These are phyloP conservation scores for Scaptomyza reducta DNA, from an alignment of 2,888 invertebrate genomes.

Conservation along the genomic window DNA sequence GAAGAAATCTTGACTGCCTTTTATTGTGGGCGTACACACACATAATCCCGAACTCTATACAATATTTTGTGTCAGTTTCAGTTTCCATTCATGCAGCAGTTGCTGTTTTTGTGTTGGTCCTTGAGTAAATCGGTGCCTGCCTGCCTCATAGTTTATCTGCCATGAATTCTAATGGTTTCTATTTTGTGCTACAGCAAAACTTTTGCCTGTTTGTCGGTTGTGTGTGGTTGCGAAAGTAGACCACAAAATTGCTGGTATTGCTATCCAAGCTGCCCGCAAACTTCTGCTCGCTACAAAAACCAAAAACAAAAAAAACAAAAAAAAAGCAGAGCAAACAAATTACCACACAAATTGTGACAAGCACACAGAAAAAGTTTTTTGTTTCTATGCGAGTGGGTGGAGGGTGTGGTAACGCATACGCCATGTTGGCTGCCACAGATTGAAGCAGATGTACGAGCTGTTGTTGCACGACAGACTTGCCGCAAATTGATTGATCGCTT, in stretches of 20 bases:
- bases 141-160: slow-evolving; percentile 14
- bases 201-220: slow-evolving; percentile 36
- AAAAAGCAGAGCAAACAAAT: slow-evolving; percentile 48
- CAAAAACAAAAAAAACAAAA: slow-evolving; percentile 39
- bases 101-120: slow-evolving; percentile 5
- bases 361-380: slow-evolving; percentile 32
- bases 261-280: slow-evolving; percentile 25
- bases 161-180: slow-evolving; percentile 48
- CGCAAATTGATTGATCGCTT: slow-evolving; percentile 40
- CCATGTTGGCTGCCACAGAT: slow-evolving; percentile 39
- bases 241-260: slow-evolving; percentile 67
- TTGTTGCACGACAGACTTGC: slow-evolving; percentile 28
- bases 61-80: slow-evolving; percentile 3
- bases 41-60: neutral
- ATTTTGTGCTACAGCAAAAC: slow-evolving; percentile 25
- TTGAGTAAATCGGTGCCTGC: slow-evolving; percentile 22
- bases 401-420: slow-evolving; percentile 37
- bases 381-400: neutral
- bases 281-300: slow-evolving; percentile 3
- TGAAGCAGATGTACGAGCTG: slow-evolving; percentile 38
- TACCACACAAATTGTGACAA: slow-evolving; percentile 64
- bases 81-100: slow-evolving; percentile 38
- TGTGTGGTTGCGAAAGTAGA: slow-evolving; percentile 45
- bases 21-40: slow-evolving; percentile 21
- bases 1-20: slow-evolving; percentile 17